phyloP scores from a whole-genome alignment of 2,113 vertebrate species.

The Pomatorhinus ruficollis region DNA sequence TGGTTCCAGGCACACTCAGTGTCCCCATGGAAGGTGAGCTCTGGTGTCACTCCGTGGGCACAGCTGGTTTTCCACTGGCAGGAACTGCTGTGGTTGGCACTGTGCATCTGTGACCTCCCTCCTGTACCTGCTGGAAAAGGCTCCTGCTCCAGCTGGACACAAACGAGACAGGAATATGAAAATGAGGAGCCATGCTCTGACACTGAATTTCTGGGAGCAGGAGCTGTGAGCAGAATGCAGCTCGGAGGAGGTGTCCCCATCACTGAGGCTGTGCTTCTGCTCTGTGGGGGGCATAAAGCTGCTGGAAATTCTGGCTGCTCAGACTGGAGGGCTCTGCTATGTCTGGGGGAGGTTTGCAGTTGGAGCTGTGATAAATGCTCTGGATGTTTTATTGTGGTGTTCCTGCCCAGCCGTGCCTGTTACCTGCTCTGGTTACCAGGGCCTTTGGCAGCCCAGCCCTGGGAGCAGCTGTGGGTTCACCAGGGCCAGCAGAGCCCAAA shows the following conservation, averaged over 20 bases:
- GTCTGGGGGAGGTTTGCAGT: not conserved
- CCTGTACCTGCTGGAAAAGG: not conserved
- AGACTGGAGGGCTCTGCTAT: not conserved
- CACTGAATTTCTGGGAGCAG: not conserved
- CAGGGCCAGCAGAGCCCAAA: not conserved
- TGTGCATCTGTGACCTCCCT: not conserved
- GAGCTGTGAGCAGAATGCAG: not conserved
- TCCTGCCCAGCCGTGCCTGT: not conserved
- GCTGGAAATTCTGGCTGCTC: not conserved
- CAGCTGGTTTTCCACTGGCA: not conserved
- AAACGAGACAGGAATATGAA: not conserved
- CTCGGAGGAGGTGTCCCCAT: accelerated
- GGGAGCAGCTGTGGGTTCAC: not conserved
- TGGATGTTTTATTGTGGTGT: not conserved
- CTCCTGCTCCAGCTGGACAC: not conserved
- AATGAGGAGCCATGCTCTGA: not conserved
- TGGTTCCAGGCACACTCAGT: accelerated
- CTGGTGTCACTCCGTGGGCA: accelerated
- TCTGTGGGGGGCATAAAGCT: not conserved
- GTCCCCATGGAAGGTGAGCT: not conserved
- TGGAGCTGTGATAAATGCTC: not conserved
- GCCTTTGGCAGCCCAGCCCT: not conserved
- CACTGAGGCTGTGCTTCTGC: not conserved
- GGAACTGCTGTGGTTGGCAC: not conserved
- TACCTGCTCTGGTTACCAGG: accelerated